These are phyloP conservation scores for Ceratitis capitata DNA, from an alignment of 1,140 invertebrate genomes.

Conservation along the genomic window DNA sequence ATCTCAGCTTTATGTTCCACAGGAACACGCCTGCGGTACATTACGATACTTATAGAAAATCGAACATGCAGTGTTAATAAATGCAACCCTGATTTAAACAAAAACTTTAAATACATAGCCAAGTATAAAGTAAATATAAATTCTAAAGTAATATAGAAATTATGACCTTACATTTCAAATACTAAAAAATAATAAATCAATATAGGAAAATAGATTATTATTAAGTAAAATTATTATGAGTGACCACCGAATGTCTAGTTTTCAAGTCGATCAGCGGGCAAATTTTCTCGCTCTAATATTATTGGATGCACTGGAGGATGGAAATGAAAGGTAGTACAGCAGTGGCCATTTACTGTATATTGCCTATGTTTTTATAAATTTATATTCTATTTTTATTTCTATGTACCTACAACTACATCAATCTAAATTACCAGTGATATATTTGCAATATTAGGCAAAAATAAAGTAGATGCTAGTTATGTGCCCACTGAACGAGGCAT, in stretches of 20 bases:
- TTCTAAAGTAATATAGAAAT: neutral
- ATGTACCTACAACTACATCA: neutral
- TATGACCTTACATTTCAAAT: neutral
- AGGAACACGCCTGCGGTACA: neutral
- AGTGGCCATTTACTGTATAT: neutral
- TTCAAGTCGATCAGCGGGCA: constrained; percentile 56
- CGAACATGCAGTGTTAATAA: neutral
- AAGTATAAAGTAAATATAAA: neutral
- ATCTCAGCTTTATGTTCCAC: too few relatives aligned
- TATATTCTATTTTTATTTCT: neutral
- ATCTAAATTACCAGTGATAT: constrained; percentile 67
- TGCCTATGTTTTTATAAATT: neutral
- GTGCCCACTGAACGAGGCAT: constrained; percentile 76
- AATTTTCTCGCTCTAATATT: constrained; percentile 69
- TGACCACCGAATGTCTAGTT: neutral
- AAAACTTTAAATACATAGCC: neutral
- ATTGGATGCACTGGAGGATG: constrained; percentile 70
- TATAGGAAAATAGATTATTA: neutral
- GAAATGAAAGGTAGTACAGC: constrained; percentile 66
- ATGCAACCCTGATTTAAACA: neutral
- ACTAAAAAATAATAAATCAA: neutral
- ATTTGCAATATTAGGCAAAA: constrained; percentile 70
- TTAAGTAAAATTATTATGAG: neutral
- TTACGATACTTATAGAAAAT: neutral
- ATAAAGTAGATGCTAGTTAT: constrained; percentile 74